Conservation (phyloP, 2,797 vertebrate genomes). For the Sebastolobus altivelis region DNA sequence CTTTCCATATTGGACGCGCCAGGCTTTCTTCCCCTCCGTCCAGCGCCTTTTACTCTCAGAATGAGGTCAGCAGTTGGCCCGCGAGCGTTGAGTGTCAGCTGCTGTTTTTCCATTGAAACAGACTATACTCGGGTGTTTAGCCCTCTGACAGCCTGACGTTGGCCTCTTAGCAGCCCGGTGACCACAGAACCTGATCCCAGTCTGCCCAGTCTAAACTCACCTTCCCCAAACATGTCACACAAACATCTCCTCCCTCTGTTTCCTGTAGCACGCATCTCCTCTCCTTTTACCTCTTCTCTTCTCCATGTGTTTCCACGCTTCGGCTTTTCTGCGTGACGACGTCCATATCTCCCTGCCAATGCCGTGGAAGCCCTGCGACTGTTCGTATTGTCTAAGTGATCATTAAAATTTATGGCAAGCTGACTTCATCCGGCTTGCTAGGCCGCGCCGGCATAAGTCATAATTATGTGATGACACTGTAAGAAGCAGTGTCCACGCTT, state of each 20-base stretch:
- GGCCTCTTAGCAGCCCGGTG: slow-evolving; percentile 67
- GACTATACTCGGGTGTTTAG: slow-evolving; percentile 74
- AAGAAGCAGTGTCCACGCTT: slow-evolving; percentile 69
- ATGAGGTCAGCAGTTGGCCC: slow-evolving; percentile 77
- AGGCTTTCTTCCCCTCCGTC: slow-evolving; percentile 35
- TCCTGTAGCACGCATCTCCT: slow-evolving; percentile 2
- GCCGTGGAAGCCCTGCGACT: slow-evolving; percentile 58
- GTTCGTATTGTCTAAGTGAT: slow-evolving; percentile 81
- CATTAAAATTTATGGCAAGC: slow-evolving; percentile 86
- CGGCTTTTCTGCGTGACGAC: slow-evolving; percentile 21
- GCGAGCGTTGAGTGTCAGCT: slow-evolving; percentile 78
- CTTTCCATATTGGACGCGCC: slow-evolving; percentile 41
- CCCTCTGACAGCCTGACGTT: slow-evolving; percentile 72
- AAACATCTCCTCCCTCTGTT: slow-evolving; percentile 6
- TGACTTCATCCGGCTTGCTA: slow-evolving; percentile 84
- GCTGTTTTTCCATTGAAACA: slow-evolving; percentile 82
- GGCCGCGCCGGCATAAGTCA: slow-evolving; percentile 84
- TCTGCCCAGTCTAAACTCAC: slow-evolving; percentile 58
- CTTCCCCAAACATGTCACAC: slow-evolving; percentile 53
- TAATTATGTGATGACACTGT: slow-evolving; percentile 84
- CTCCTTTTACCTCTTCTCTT: slow-evolving; percentile 6
- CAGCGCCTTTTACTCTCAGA: slow-evolving; percentile 50
- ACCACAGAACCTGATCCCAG: slow-evolving; percentile 79
- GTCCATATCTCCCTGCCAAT: slow-evolving; percentile 69
- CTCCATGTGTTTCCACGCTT: slow-evolving; percentile 24